Conservation (phyloP, 2,888 invertebrate genomes). For the Caenorhabditis imperialis region DNA sequence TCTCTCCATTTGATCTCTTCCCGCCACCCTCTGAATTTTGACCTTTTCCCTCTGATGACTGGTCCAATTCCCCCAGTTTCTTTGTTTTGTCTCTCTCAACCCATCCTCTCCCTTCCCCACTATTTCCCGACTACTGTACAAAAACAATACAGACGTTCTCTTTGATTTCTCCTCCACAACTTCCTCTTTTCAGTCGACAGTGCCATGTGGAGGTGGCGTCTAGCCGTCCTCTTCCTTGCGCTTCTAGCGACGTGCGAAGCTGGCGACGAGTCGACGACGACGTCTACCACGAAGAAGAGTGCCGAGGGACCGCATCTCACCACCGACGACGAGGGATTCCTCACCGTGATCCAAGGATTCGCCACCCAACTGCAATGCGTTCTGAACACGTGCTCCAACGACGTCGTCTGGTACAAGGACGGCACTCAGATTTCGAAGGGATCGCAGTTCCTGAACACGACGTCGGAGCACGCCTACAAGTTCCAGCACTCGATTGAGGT, state of each 20-base stretch:
- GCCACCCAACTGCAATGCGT: constrained; percentile 74
- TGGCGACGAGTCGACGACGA: constrained; percentile 14
- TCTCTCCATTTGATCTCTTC: background rate
- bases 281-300: constrained; percentile 8
- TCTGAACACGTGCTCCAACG: constrained; percentile 67
- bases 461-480: constrained; percentile 64
- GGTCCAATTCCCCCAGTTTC: constrained; percentile 8
- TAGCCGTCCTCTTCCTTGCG: constrained; percentile 34
- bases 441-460: constrained; percentile 67
- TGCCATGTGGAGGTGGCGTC: constrained; percentile 35
- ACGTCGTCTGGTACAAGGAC: constrained; percentile 74
- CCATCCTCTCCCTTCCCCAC: constrained; percentile 1
- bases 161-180: no score
- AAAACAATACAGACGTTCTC: constrained; percentile 9
- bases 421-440: constrained; percentile 73
- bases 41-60: constrained; percentile 11
- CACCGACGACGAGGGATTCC: constrained; percentile 65
- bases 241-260: constrained; percentile 9
- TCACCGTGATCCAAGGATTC: constrained; percentile 75
- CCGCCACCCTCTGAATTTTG: background rate
- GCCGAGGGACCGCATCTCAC: constrained; percentile 55
- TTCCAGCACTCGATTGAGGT: constrained; percentile 67
- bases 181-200: constrained; percentile 26
- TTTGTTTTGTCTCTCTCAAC: constrained; percentile 14
- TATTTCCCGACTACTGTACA: constrained; percentile 11